Percentiles rank a stretch among this genome's conserved stretches.
Conservation (phyloP, 2,797 vertebrate species). For the Coregonus ussuriensis region DNA sequence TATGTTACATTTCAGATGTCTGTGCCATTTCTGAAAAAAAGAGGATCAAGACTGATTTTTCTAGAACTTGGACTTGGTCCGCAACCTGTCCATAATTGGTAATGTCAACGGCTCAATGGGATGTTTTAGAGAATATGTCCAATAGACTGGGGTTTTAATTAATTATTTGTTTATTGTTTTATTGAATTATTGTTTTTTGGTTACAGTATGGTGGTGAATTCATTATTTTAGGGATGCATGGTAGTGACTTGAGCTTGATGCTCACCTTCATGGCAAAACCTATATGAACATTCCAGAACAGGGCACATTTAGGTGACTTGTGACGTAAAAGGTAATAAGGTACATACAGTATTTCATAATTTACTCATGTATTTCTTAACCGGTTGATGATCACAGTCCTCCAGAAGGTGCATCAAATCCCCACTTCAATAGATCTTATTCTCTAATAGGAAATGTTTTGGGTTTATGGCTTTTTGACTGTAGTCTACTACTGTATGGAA, state of each 20-base stretch:
- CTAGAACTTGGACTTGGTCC: not conserved
- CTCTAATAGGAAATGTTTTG: not conserved
- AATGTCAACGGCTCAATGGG: not conserved
- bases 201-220: not conserved
- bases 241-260: no score
- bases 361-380: no score
- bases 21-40: constrained; percentile 67
- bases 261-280: not conserved
- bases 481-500: not conserved
- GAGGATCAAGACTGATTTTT: constrained; percentile 34
- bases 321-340: not conserved
- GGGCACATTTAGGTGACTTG: not conserved
- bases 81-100: not conserved
- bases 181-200: not conserved
- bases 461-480: not conserved
- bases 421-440: not conserved
- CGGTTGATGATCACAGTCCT: not conserved
- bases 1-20: constrained; percentile 75
- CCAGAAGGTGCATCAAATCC: not conserved
- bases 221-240: no score
- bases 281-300: not conserved
- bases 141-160: not conserved
- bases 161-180: not conserved
- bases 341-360: not conserved
- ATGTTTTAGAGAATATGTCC: not conserved